These are phyloP conservation scores for Contarinia nasturtii DNA, from an alignment of 1,140 invertebrate species.

Conservation along the genomic window DNA sequence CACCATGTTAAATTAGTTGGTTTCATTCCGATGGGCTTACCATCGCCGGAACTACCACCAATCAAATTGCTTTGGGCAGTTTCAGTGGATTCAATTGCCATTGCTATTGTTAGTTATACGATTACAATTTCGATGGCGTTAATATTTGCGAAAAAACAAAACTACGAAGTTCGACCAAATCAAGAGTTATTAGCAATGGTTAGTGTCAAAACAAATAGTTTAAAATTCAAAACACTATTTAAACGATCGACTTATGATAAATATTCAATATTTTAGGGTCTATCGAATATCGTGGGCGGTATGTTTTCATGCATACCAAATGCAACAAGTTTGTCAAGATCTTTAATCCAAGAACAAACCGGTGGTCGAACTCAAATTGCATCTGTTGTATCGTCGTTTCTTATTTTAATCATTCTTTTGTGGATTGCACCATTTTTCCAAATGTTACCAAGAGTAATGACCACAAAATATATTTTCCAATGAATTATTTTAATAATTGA, in stretches of 20 bases:
- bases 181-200: conserved; percentile 63
- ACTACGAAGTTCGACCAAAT: conserved; percentile 75
- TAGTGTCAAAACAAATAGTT: neutral
- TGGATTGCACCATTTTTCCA: conserved; percentile 76
- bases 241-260: neutral
- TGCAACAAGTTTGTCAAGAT: conserved; percentile 63
- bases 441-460: conserved; percentile 45
- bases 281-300: conserved; percentile 59
- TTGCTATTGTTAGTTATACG: conserved; percentile 78
- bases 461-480: neutral
- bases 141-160: conserved; percentile 72
- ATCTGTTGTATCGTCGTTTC: conserved; percentile 44
- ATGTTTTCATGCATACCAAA: conserved; percentile 74
- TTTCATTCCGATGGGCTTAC: conserved; percentile 50
- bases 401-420: conserved; percentile 56
- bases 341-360: conserved; percentile 55
- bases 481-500: neutral
- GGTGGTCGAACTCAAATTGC: conserved; percentile 65
- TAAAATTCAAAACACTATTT: neutral
- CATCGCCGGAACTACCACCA: conserved; percentile 23
- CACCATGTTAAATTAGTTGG: conserved; percentile 48
- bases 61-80: conserved; percentile 27
- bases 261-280: conserved; percentile 21
- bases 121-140: conserved; percentile 84
- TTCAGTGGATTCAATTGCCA: conserved; percentile 35